These are phyloP conservation scores for Anguilla rostrata DNA, from an alignment of 2,113 vertebrate species.

Conservation along the genomic window DNA sequence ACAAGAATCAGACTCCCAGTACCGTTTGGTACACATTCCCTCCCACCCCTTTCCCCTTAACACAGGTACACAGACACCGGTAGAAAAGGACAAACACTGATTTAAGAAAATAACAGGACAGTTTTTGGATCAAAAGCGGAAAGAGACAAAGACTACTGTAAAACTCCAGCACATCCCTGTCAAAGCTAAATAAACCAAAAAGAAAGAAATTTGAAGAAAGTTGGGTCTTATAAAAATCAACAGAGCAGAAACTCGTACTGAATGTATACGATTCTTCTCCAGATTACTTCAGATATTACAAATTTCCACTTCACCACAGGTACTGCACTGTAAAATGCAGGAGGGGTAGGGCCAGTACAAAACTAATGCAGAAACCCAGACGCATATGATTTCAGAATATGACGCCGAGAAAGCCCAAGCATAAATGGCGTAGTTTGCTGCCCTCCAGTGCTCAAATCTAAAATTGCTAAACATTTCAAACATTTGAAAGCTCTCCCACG, in stretches of 20 bases:
- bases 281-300: background rate
- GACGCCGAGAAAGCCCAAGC: background rate
- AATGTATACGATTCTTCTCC: background rate
- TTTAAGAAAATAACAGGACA: constrained; percentile 53
- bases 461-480: background rate
- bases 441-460: constrained; percentile 19
- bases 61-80: constrained; percentile 50
- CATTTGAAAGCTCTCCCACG: background rate
- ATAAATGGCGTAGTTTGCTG: background rate
- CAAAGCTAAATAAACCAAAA: background rate
- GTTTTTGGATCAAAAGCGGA: constrained; percentile 56
- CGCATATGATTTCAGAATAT: background rate
- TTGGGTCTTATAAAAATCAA: background rate
- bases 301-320: too few relatives aligned
- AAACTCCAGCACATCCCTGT: background rate
- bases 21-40: constrained; percentile 19
- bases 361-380: background rate
- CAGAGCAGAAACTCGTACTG: background rate
- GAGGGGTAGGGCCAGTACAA: background rate
- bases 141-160: constrained; percentile 28
- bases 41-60: constrained; percentile 33
- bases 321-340: too few relatives aligned
- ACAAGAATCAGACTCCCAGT: constrained; percentile 25
- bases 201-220: too few relatives aligned
- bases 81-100: constrained; percentile 59